A percentile compares a stretch with the other conserved stretches of the same genome.
Evolutionary conservation across 2,113 vertebrate species (phyloP).

Genomic region (Engraulis encrasicolus): DNA sequence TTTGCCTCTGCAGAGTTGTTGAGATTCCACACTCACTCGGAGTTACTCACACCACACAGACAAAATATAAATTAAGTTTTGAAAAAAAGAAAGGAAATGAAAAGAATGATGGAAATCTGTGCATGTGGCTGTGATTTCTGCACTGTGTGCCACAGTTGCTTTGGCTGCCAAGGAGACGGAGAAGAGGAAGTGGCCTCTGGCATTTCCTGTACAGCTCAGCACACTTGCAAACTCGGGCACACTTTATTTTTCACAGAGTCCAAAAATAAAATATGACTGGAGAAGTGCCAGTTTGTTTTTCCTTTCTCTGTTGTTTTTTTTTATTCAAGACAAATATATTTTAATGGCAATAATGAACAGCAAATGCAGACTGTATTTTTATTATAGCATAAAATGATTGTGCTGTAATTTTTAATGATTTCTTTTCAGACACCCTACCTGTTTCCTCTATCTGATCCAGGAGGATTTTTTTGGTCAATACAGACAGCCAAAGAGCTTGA

Average conservation of each 20-base stretch:
- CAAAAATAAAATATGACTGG: conserved; percentile 54
- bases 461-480: conserved; percentile 27
- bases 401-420: conserved; percentile 63
- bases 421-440: conserved; percentile 46
- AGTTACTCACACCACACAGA: not conserved
- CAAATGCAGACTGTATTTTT: conserved; percentile 65
- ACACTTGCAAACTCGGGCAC: conserved; percentile 27
- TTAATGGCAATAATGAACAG: conserved; percentile 64
- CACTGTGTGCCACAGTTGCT: not conserved
- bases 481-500: conserved; percentile 45
- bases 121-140: conserved; percentile 3
- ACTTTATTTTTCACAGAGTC: conserved; percentile 34
- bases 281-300: conserved; percentile 43
- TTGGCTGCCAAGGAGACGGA: conserved; percentile 17
- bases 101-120: too few relatives aligned
- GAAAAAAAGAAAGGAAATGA: not conserved
- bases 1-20: not conserved
- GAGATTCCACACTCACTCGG: not conserved
- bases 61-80: conserved; percentile 12
- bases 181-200: conserved; percentile 43
- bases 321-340: conserved; percentile 54
- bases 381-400: conserved; percentile 66
- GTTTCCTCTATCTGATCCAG: conserved; percentile 34
- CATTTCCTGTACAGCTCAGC: conserved; percentile 48
- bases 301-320: conserved; percentile 31